Percentiles rank a stretch among this genome's conserved stretches.
phyloP scores from a whole-genome alignment of 2,888 invertebrate species.

The Pyrochroa serraticornis region DNA sequence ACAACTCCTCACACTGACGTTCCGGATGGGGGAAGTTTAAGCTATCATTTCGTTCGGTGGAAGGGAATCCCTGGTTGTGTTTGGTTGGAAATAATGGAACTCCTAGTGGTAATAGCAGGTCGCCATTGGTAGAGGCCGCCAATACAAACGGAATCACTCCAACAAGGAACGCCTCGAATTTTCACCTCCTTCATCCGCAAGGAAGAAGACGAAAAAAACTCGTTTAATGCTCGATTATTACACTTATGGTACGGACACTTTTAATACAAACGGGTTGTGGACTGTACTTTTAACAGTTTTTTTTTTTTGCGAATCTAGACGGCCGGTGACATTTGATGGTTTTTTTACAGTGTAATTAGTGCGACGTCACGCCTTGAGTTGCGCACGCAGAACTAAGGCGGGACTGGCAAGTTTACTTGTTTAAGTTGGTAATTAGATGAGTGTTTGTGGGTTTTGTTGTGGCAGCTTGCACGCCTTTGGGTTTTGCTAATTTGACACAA shows the following conservation, averaged over 20 bases:
- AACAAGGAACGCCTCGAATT: constrained; percentile 45
- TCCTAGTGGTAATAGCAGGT: constrained; percentile 32
- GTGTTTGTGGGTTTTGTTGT: neutral
- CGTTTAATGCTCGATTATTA: constrained; percentile 51
- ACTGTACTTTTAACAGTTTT: constrained; percentile 40
- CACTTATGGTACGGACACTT: constrained; percentile 51
- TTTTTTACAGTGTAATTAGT: constrained; percentile 38
- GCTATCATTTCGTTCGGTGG: constrained; percentile 32
- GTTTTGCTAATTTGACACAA: neutral
- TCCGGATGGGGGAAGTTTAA: constrained; percentile 43
- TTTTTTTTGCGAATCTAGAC: constrained; percentile 40
- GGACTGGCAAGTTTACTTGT: constrained; percentile 3
- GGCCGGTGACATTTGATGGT: constrained; percentile 46
- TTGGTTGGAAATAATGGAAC: constrained; percentile 39
- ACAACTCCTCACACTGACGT: constrained; percentile 12
- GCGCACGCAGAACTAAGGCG: constrained; percentile 33
- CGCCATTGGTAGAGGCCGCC: constrained; percentile 43
- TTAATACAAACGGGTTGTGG: constrained; percentile 52
- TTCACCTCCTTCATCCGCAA: constrained; percentile 43
- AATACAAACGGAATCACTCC: constrained; percentile 52
- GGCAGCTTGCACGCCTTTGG: no score
- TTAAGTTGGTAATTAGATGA: constrained; percentile 24
- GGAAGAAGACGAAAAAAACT: constrained; percentile 41
- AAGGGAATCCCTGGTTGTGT: constrained; percentile 37
- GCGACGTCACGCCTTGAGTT: constrained; percentile 28